Evolutionary conservation across 2,797 vertebrate genomes (phyloP).

Genomic region (Alfaro cultratus): DNA sequence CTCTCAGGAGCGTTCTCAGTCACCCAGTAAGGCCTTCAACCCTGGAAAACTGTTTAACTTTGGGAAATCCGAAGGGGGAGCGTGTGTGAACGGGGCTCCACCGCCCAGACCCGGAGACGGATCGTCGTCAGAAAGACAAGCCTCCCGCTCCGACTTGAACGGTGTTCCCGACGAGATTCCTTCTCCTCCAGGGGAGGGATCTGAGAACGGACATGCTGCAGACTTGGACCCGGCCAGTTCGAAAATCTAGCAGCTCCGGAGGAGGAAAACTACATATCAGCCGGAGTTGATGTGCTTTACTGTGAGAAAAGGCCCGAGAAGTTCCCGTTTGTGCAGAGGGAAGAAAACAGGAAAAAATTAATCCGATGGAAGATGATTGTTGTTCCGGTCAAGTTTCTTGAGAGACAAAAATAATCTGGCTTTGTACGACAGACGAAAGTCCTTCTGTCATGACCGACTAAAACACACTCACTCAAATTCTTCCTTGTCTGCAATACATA

Average conservation of each 20-base stretch:
- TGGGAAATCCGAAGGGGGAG: slow-evolving; percentile 84
- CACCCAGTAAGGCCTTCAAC: slow-evolving; percentile 96
- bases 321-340: slow-evolving; percentile 36
- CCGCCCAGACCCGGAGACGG: slow-evolving; percentile 67
- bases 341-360: slow-evolving; percentile 49
- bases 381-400: slow-evolving; percentile 49
- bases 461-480: slow-evolving; percentile 51
- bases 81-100: slow-evolving; percentile 78
- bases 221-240: slow-evolving; percentile 83
- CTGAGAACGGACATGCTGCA: slow-evolving; percentile 77
- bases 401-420: slow-evolving; percentile 61
- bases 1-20: slow-evolving; percentile 90
- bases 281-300: slow-evolving; percentile 54
- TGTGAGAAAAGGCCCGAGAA: slow-evolving; percentile 49
- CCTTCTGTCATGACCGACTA: slow-evolving; percentile 41
- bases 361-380: slow-evolving; percentile 40
- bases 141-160: slow-evolving; percentile 88
- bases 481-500: slow-evolving; percentile 82
- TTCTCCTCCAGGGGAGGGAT: slow-evolving; percentile 76
- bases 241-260: slow-evolving; percentile 80
- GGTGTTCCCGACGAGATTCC: slow-evolving; percentile 85
- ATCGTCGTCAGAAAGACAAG: slow-evolving; percentile 74
- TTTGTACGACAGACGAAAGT: slow-evolving; percentile 62
- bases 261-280: slow-evolving; percentile 36
- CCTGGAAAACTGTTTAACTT: slow-evolving; percentile 97